Evolutionary conservation across 2,797 vertebrate genomes (phyloP).

Genomic region (Sebastes ruberrimus): DNA sequence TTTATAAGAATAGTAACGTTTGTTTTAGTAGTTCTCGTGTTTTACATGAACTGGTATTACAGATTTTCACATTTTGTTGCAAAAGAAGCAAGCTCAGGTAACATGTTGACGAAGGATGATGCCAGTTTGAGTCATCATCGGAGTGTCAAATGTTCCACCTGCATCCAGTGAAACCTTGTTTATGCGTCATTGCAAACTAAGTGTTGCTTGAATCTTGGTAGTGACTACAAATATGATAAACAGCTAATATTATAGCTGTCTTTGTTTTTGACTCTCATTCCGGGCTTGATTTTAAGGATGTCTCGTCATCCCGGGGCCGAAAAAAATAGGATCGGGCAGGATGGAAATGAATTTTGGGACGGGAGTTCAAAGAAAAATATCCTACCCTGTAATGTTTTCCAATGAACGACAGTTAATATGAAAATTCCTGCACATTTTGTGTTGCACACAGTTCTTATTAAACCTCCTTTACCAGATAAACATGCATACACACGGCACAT

Average conservation of each 20-base stretch:
- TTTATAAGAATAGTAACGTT: neutral
- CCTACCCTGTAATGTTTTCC: no score
- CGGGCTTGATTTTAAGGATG: no score
- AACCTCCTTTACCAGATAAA: no score
- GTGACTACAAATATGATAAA: neutral
- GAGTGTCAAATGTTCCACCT: neutral
- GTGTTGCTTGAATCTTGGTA: neutral
- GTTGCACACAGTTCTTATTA: no score
- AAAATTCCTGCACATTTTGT: no score
- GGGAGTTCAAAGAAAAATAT: no score
- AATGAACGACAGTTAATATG: no score
- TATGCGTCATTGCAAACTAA: neutral
- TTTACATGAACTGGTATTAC: no score
- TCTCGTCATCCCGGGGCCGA: no score
- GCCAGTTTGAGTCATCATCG: neutral
- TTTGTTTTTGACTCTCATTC: neutral
- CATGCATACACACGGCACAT: no score
- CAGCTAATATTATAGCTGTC: neutral
- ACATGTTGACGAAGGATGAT: neutral
- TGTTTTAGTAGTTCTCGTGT: neutral
- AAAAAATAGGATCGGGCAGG: no score
- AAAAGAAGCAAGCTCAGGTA: neutral
- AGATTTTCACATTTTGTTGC: neutral
- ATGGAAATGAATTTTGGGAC: rapidly evolving
- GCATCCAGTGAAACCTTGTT: neutral